Evolutionary conservation across 2,888 invertebrate genomes (phyloP), one percentile per base, ranked within the genome.

Genomic region (Cosmopolites sordidus): DNA sequence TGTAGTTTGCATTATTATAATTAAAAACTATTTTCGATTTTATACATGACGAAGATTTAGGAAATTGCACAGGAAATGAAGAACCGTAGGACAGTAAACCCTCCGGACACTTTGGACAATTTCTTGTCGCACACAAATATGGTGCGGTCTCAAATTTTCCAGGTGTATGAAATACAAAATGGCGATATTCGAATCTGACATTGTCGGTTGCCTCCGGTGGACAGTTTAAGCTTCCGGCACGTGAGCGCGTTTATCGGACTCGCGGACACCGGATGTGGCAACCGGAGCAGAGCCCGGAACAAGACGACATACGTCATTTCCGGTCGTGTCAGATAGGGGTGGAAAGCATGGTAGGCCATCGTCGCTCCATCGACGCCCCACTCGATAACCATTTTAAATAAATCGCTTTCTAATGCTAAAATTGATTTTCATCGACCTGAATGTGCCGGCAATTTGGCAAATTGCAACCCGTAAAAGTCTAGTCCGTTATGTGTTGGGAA

Each of bases 281-380:
- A 69, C 72, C 70, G 67, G 67, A 70, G 67, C 69, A 67, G 69
- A 68, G 68, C 71, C 70, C 74, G 73, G 74, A 73, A 73, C 70
- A 69, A 70, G 71, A 66, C 72, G 73, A 73, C 73, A 73, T 71
- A 72, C 74, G 71, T 73, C 74, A 74, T 73, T 73, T 74, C 74
- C 74, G 72, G 63, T 65, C 65, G 62, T 70, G 72, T 72, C 72
- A 72, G 67, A 69, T 68, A 56, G 54, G 38, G 50, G 59, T 52
- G 48, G 22, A 22, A 22, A 22, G 22, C 8, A 22, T 22, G 22
- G 22, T 22, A 8, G 22, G 22, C 8, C 22, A 22, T 22, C 22
- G 22, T 22, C 22, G 22, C 22, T 8, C 3, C 3, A 3, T 5
- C 22, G 22, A 43, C 56, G 44, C 42, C 51, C 49, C 48, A 57